phyloP scores from a whole-genome alignment of 2,797 vertebrate species.

The Coregonus sp. region DNA sequence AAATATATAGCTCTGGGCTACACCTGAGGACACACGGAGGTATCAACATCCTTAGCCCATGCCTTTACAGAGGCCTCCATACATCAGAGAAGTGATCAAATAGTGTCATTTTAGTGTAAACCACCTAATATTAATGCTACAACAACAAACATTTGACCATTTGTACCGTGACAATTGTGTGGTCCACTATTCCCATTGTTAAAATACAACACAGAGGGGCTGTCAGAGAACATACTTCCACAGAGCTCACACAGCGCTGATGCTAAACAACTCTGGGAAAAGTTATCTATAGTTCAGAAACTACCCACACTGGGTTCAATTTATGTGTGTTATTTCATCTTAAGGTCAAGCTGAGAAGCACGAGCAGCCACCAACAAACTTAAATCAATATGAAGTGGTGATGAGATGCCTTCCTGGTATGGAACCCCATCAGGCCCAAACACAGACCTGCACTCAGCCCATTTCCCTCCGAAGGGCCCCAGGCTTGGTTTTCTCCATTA shows the following conservation, averaged over 20 bases:
- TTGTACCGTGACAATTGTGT: neutral
- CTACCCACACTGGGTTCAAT: neutral
- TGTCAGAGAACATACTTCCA: neutral
- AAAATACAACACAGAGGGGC: neutral
- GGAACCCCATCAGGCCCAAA: neutral
- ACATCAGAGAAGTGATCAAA: neutral
- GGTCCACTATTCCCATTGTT: neutral
- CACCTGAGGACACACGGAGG: too few relatives aligned
- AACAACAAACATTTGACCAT: neutral
- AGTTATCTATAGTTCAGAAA: neutral
- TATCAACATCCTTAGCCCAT: too few relatives aligned
- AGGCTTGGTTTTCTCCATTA: neutral
- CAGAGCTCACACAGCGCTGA: neutral
- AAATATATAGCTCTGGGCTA: too few relatives aligned
- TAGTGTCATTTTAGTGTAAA: neutral
- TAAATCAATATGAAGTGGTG: neutral
- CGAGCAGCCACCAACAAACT: neutral
- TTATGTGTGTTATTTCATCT: neutral
- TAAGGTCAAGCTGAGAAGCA: neutral
- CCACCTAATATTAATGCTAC: neutral
- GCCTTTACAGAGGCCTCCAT: neutral
- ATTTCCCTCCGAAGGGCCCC: neutral
- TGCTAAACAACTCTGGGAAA: neutral
- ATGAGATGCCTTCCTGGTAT: neutral
- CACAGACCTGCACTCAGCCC: neutral